These are phyloP conservation scores for Halisarca cf. caerulea DNA, from an alignment of 37 sponge, comb jelly and placozoan genomes.

Conservation along the genomic window DNA sequence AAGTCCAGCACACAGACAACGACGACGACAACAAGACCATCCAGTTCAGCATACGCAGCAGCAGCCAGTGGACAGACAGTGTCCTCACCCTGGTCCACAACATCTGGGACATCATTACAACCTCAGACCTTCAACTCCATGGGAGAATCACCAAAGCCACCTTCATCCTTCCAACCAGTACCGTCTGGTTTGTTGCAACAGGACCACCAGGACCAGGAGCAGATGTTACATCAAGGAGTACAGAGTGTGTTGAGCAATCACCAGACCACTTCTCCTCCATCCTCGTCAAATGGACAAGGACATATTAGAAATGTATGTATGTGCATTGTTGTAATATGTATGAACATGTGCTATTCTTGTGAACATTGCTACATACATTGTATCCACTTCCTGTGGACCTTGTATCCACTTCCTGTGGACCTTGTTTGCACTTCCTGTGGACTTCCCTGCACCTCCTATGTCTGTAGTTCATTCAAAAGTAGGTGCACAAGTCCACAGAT, in stretches of 20 bases:
- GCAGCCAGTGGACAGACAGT: conserved; percentile 44
- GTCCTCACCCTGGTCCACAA: not conserved
- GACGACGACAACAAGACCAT: not conserved
- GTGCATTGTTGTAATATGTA: not conserved
- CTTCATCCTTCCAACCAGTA: not conserved
- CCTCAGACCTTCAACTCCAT: not conserved
- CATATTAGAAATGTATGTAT: not conserved
- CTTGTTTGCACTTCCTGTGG: too few species aligned
- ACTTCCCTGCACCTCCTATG: too few species aligned
- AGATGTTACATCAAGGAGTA: not conserved
- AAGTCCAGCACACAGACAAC: not conserved
- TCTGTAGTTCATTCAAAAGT: too few species aligned
- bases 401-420: too few species aligned
- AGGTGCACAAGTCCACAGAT: too few species aligned
- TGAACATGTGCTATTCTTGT: too few species aligned
- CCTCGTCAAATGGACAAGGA: not conserved
- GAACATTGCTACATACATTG: too few species aligned
- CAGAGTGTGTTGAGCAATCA: not conserved
- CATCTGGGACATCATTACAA: not conserved
- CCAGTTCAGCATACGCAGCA: conserved; percentile 44
- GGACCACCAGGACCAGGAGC: not conserved
- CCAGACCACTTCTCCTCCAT: not conserved
- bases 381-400: too few species aligned
- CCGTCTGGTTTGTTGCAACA: not conserved
- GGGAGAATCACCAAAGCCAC: not conserved